A percentile compares a stretch with the other conserved stretches of the same genome.
These are phyloP conservation scores for Drosophila orosa DNA, from an alignment of 1,140 invertebrate genomes.

Conservation along the genomic window DNA sequence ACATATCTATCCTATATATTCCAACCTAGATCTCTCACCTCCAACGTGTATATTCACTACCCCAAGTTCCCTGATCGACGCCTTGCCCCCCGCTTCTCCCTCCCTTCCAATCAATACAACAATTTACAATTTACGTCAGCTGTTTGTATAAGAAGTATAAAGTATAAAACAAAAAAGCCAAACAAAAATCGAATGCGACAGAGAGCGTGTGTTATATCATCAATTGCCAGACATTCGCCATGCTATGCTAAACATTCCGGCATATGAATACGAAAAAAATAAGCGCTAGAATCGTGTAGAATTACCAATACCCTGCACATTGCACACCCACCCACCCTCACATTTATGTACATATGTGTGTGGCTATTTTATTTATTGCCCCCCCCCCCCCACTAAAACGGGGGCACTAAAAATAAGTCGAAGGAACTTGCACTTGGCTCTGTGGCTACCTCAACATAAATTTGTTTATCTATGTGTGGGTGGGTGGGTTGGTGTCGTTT, in stretches of 20 bases:
- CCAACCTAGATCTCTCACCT: slow-evolving; percentile 24
- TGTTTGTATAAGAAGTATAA: slow-evolving; percentile 60
- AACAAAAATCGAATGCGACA: slow-evolving; percentile 50
- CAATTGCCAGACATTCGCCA: slow-evolving; percentile 65
- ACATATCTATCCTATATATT: background rate
- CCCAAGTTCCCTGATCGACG: slow-evolving; percentile 18
- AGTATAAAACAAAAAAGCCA: slow-evolving; percentile 40
- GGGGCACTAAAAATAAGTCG: slow-evolving; percentile 55
- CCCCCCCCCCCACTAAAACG: slow-evolving; percentile 19
- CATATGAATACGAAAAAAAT: slow-evolving; percentile 38
- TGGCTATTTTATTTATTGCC: slow-evolving; percentile 52
- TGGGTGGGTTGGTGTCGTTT: slow-evolving; percentile 12
- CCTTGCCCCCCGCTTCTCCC: background rate
- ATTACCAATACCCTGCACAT: slow-evolving; percentile 24
- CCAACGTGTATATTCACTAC: slow-evolving; percentile 19
- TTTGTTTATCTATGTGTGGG: slow-evolving; percentile 36
- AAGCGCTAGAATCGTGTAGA: slow-evolving; percentile 29
- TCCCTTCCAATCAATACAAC: slow-evolving; percentile 43
- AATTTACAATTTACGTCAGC: slow-evolving; percentile 68
- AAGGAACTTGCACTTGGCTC: slow-evolving; percentile 74
- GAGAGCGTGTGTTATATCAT: slow-evolving; percentile 66
- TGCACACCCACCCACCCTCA: background rate
- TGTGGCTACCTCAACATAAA: slow-evolving; percentile 77
- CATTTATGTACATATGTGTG: slow-evolving; percentile 3
- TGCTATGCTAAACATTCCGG: slow-evolving; percentile 54